Conservation (phyloP, 1,140 invertebrate genomes). For the Nephotettix cincticeps region DNA sequence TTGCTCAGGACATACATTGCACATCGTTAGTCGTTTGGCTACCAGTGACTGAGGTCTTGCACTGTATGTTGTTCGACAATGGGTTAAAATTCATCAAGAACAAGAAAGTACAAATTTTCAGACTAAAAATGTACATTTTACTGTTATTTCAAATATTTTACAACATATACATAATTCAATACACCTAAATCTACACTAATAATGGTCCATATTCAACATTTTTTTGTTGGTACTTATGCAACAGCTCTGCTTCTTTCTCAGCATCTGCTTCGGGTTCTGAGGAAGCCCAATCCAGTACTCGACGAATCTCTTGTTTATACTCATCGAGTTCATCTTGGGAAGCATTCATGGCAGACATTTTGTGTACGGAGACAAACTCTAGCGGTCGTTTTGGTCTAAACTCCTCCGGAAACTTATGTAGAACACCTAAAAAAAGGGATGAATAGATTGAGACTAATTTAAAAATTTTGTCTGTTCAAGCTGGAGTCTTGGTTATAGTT, state of each 20-base stretch:
- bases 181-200: slow-evolving; percentile 20
- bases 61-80: too few relatives aligned
- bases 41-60: too few relatives aligned
- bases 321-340: slow-evolving; percentile 50
- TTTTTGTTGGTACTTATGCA: slow-evolving; percentile 27
- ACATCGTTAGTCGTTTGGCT: too few relatives aligned
- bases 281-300: slow-evolving; percentile 54
- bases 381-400: slow-evolving; percentile 64
- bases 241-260: slow-evolving; percentile 21
- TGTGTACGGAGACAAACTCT: slow-evolving; percentile 68
- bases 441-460: too few relatives aligned
- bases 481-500: too few relatives aligned
- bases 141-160: too few relatives aligned
- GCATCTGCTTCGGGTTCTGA: slow-evolving; percentile 40
- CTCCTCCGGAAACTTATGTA: slow-evolving; percentile 59
- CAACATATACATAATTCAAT: too few relatives aligned
- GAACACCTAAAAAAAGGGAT: slow-evolving; percentile 44
- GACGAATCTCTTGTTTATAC: slow-evolving; percentile 57
- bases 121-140: too few relatives aligned
- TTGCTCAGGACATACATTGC: too few relatives aligned
- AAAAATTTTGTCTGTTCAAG: too few relatives aligned
- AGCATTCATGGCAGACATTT: slow-evolving; percentile 59
- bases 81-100: too few relatives aligned
- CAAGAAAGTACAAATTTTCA: too few relatives aligned
- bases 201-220: slow-evolving; percentile 31